Conservation (phyloP, 2,113 vertebrate genomes). For the Formicarius rufipectus region DNA sequence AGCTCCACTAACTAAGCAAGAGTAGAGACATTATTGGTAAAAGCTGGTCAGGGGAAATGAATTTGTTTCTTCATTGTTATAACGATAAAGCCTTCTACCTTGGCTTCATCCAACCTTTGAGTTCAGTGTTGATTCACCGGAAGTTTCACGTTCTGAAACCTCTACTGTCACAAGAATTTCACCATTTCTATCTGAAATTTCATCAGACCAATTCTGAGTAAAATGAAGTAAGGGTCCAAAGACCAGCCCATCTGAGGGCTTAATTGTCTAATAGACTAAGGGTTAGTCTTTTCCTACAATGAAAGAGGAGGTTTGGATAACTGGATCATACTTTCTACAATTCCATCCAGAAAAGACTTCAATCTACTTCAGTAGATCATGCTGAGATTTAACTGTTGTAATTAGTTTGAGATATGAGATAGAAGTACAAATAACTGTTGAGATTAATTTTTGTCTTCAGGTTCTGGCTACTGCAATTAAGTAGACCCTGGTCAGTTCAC, state of each 20-base stretch:
- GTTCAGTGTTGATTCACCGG: background rate
- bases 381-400: background rate
- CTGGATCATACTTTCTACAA: background rate
- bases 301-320: background rate
- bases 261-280: background rate
- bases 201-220: background rate
- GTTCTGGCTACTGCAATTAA: background rate
- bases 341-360: background rate
- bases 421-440: background rate
- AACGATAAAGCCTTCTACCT: background rate
- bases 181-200: background rate
- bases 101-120: background rate
- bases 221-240: background rate
- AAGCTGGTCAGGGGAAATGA: background rate
- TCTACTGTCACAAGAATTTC: background rate
- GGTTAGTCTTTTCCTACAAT: background rate
- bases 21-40: background rate
- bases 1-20: background rate
- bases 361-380: background rate
- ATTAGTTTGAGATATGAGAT: background rate
- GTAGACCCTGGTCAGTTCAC: background rate
- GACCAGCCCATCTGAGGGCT: background rate
- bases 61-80: background rate
- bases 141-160: background rate
- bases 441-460: background rate